phyloP scores from a whole-genome alignment of 1,140 invertebrate genomes.

The Zaprionus ghesquierei region DNA sequence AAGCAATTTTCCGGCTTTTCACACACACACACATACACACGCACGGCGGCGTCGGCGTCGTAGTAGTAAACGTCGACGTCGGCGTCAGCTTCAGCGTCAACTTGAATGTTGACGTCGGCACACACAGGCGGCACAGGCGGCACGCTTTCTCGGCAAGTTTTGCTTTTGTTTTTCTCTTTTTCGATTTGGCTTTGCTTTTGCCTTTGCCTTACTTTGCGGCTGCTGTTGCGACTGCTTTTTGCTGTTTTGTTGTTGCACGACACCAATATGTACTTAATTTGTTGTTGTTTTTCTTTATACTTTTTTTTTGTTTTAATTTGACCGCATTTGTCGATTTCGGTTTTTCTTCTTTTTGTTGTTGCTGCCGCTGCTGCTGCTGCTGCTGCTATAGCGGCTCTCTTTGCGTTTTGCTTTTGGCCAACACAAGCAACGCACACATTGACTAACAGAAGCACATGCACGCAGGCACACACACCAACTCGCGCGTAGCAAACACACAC shows the following conservation, averaged over 20 bases:
- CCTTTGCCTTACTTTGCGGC: conserved; percentile 20
- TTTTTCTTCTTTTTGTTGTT: conserved; percentile 49
- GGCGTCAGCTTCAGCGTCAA: conserved; percentile 1
- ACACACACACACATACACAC: conserved; percentile 15
- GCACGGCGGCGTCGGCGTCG: conserved; percentile 8
- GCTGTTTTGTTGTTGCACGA: conserved; percentile 30
- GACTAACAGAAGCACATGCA: conserved; percentile 34
- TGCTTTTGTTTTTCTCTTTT: conserved; percentile 24
- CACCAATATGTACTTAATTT: conserved; percentile 54
- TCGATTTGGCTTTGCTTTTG: conserved; percentile 34
- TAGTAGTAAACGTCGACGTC: not conserved
- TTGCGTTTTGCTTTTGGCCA: conserved; percentile 54
- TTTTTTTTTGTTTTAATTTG: conserved; percentile 71
- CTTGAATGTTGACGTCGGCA: conserved; percentile 17
- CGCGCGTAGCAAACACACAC: conserved; percentile 45
- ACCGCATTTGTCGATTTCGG: conserved; percentile 77
- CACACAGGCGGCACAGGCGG: conserved; percentile 27
- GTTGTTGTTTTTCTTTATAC: conserved; percentile 63
- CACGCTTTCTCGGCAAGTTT: conserved; percentile 62
- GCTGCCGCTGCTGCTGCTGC: conserved; percentile 41
- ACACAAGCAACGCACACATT: conserved; percentile 47
- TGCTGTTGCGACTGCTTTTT: conserved; percentile 13
- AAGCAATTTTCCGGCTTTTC: conserved; percentile 73
- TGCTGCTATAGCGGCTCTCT: conserved; percentile 59
- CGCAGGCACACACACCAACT: conserved; percentile 35